These are phyloP conservation scores for Microctonus hyperodae DNA, from an alignment of 2,888 invertebrate genomes.

Conservation along the genomic window DNA sequence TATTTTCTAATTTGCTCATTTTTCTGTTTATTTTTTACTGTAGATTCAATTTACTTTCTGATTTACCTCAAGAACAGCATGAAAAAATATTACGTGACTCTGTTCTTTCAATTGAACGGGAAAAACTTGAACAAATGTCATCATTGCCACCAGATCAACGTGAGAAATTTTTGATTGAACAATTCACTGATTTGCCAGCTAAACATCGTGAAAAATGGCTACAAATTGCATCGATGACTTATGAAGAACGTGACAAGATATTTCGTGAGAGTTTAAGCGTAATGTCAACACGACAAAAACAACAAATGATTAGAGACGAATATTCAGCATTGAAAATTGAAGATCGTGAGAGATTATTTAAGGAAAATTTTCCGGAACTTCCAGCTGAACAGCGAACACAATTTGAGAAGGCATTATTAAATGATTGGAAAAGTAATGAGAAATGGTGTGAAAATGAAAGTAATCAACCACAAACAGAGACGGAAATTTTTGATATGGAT, in stretches of 20 bases:
- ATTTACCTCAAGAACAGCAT: slow-evolving; percentile 58
- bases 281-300: slow-evolving; percentile 57
- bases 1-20: not conserved
- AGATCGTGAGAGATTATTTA: slow-evolving; percentile 59
- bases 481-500: slow-evolving; percentile 75
- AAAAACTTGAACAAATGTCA: slow-evolving; percentile 61
- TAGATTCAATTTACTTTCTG: slow-evolving; percentile 56
- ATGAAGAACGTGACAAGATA: slow-evolving; percentile 57
- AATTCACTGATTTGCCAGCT: slow-evolving; percentile 57
- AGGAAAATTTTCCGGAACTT: slow-evolving; percentile 60
- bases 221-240: slow-evolving; percentile 58
- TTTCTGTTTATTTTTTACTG: not conserved
- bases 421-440: slow-evolving; percentile 63
- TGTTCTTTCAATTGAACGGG: slow-evolving; percentile 58
- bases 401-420: slow-evolving; percentile 65
- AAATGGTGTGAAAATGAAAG: slow-evolving; percentile 29
- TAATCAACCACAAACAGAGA: slow-evolving; percentile 55
- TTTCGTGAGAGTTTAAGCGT: slow-evolving; percentile 55
- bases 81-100: slow-evolving; percentile 60
- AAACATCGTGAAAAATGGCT: slow-evolving; percentile 60
- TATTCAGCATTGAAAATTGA: slow-evolving; percentile 58
- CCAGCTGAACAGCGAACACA: slow-evolving; percentile 65
- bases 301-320: slow-evolving; percentile 59
- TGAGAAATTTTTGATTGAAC: slow-evolving; percentile 57
- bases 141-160: slow-evolving; percentile 56